Percentiles rank a stretch among this genome's conserved stretches.
phyloP scores from a whole-genome alignment of 2,113 vertebrate genomes.

The Bos indicus region DNA sequence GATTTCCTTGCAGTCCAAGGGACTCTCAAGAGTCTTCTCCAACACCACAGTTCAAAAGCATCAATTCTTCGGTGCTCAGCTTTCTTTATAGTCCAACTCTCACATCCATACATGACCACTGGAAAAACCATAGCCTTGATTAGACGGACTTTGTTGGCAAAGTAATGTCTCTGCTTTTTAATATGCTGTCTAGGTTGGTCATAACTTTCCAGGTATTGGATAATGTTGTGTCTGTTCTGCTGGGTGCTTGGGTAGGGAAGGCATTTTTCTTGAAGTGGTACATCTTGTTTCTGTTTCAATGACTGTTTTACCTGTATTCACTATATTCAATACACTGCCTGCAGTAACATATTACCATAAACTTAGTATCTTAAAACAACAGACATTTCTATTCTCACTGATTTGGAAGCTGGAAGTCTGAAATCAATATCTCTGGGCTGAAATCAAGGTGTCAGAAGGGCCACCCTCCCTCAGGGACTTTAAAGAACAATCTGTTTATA shows the following conservation, averaged over 20 bases:
- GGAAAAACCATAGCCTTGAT: too few species aligned
- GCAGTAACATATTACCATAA: neutral
- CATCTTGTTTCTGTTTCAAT: neutral
- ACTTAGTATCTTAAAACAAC: neutral
- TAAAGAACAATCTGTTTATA: neutral
- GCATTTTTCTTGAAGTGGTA: neutral
- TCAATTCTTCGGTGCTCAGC: rapidly evolving
- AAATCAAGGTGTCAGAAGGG: neutral
- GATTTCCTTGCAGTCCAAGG: too few species aligned
- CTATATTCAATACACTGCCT: neutral
- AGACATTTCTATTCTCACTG: neutral
- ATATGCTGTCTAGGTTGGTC: too few species aligned
- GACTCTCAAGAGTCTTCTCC: too few species aligned
- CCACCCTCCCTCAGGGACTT: neutral
- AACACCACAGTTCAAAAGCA: too few species aligned
- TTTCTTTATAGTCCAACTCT: too few species aligned
- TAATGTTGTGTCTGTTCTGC: neutral
- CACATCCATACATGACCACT: too few species aligned
- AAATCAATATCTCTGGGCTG: neutral
- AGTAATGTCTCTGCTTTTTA: too few species aligned
- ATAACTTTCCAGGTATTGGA: neutral
- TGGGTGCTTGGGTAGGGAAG: neutral
- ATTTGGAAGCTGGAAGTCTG: neutral
- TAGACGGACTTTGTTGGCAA: too few species aligned
- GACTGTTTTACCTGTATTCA: neutral